Evolutionary conservation across 2,888 invertebrate species (phyloP), one percentile per base, ranked within the genome.

Genomic region (Disparrhopalites patrizii): DNA sequence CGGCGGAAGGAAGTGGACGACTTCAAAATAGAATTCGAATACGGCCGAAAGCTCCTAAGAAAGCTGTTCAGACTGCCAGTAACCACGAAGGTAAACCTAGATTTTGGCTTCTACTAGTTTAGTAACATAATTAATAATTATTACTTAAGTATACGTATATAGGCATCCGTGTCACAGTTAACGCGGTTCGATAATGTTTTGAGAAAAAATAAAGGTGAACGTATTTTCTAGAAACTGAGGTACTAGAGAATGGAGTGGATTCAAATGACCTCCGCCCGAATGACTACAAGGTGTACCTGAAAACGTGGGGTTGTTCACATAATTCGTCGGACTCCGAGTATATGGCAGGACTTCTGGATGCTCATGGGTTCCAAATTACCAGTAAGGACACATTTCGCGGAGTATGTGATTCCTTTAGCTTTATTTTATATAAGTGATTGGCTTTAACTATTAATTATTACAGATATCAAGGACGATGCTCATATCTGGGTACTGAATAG

Each of bases 221-320:
- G 18, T 18, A 51, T 51, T 51, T 20, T 36, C 23, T n/a, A 58
- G 58, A 20, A 1, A 20, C n/a, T 1, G 36, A 55, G 5, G 23
- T 15, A n/a, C n/a, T n/a, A n/a, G n/a, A n/a, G 27, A 64, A 31
- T 23, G 25, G 33, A 18, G 40, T 25, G 5, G 33, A 51, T 7
- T 54, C 54, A 1, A 67, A 67, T 40, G 67, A 67, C 40, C 31
- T 67, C 2, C 13, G 47, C 8, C 67, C 67, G 1, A 64, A 58
- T 63, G 62, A 63, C 13, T 66, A 69, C 33, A 68, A 65, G 23
- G 57, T 94, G 52, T 93, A 87, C 76, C 85, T 96, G 1, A 93
- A 93, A 81, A 97, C 96, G 65, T 97, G 96, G 97, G 97, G 97
- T 3, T 98, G 97, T 79, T 90, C 96, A 0, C 98, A 99, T 81